Conservation (phyloP, 1,140 invertebrate genomes). For the Gonioctena quinquepunctata region DNA sequence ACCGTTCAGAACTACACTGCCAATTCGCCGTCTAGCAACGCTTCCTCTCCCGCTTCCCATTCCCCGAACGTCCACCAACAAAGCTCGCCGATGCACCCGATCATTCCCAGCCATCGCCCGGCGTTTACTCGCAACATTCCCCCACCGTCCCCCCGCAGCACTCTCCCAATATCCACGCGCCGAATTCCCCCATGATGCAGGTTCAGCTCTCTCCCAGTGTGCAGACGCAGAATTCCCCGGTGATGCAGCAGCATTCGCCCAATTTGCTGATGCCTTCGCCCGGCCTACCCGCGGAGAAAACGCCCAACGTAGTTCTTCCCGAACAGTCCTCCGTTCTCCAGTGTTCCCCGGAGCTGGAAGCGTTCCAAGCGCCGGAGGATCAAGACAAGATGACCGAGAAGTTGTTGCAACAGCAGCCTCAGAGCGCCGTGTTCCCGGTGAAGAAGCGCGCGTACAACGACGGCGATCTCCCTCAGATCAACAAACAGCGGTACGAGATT, state of each 20-base stretch:
- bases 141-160: constrained; percentile 28
- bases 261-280: background rate
- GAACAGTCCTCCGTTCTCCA: constrained; percentile 5
- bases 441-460: constrained; percentile 67
- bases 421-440: constrained; percentile 53
- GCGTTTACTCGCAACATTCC: constrained; percentile 19
- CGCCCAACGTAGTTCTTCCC: background rate
- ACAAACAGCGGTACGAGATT: background rate
- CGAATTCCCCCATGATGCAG: constrained; percentile 25
- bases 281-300: background rate
- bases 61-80: constrained; percentile 14
- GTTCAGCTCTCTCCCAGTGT: constrained; percentile 10
- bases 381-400: background rate
- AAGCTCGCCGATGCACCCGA: constrained; percentile 12
- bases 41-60: constrained; percentile 36
- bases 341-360: constrained; percentile 46
- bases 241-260: background rate
- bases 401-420: background rate
- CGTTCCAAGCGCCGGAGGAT: constrained; percentile 38
- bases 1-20: constrained; percentile 40
- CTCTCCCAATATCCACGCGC: constrained; percentile 23
- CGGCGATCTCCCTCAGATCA: constrained; percentile 44
- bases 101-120: constrained; percentile 21
- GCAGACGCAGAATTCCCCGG: constrained; percentile 16
- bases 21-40: constrained; percentile 37